Conservation (phyloP, 2,888 invertebrate genomes). For the Pyrocoelia pectoralis region DNA sequence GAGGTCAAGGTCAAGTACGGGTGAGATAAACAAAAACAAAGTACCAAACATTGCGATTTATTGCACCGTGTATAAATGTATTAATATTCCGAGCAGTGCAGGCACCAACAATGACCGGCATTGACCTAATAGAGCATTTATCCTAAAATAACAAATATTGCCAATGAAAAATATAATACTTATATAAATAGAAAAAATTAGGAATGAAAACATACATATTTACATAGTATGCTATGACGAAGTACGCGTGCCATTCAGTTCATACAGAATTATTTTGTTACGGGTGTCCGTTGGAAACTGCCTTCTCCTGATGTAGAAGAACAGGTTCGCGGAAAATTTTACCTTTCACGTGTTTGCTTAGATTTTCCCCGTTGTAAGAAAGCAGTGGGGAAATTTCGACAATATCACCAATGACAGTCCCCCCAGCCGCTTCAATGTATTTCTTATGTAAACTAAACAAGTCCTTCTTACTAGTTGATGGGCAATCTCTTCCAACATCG, state of each 20-base stretch:
- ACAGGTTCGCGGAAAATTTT: slow-evolving; percentile 36
- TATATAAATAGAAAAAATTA: no score
- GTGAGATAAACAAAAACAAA: background rate
- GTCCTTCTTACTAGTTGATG: slow-evolving; percentile 84
- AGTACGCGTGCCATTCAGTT: background rate
- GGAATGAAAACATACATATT: background rate
- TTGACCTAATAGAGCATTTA: no score
- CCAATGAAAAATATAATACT: no score
- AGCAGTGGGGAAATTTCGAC: slow-evolving; percentile 92
- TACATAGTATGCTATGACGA: background rate
- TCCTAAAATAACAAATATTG: no score
- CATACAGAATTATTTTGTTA: background rate
- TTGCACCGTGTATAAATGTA: background rate
- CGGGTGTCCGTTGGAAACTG: slow-evolving; percentile 19
- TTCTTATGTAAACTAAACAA: slow-evolving; percentile 79
- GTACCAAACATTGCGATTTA: background rate
- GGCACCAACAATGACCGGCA: no score
- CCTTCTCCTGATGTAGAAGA: slow-evolving; percentile 9
- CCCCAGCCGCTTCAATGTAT: slow-evolving; percentile 85
- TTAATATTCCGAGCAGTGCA: background rate
- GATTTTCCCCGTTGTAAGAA: slow-evolving; percentile 90
- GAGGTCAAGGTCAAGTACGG: no score
- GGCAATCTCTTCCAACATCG: slow-evolving; percentile 86
- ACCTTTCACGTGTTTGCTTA: slow-evolving; percentile 58
- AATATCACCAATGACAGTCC: slow-evolving; percentile 71